phyloP scores from a whole-genome alignment of 1,140 invertebrate genomes.

The Danaus melanippus region DNA sequence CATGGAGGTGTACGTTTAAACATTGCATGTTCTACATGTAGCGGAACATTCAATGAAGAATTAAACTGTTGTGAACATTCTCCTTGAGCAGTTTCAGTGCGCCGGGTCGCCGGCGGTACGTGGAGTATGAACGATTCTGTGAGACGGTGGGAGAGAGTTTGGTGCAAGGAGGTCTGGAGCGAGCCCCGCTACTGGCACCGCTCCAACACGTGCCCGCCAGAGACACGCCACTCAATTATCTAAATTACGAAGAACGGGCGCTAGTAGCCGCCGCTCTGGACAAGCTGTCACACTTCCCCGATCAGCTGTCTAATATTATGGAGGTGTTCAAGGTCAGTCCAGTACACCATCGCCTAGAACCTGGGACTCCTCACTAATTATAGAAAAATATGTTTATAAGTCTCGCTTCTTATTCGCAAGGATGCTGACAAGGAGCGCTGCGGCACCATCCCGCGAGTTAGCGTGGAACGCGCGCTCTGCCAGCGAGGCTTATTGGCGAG shows the following conservation, averaged over 20 bases:
- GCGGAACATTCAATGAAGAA: not conserved
- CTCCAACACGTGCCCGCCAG: constrained; percentile 75
- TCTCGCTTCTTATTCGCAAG: constrained; percentile 46
- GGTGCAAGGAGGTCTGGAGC: constrained; percentile 74
- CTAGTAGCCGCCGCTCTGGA: constrained; percentile 74
- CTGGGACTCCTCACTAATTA: no score
- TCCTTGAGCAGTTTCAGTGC: constrained; percentile 72
- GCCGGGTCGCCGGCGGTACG: constrained; percentile 66
- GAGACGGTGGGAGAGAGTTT: constrained; percentile 77
- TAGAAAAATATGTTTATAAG: not conserved
- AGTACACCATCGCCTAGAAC: constrained; percentile 1
- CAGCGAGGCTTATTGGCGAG: constrained; percentile 74
- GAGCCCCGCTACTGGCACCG: constrained; percentile 75
- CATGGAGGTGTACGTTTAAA: constrained; percentile 72
- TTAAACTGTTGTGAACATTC: not conserved
- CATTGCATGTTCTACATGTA: not conserved
- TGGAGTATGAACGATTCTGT: constrained; percentile 78
- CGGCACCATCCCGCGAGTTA: constrained; percentile 74
- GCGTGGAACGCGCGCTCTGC: constrained; percentile 75
- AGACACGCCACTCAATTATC: constrained; percentile 75
- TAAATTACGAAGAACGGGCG: constrained; percentile 79
- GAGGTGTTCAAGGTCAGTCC: constrained; percentile 69
- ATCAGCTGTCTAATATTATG: constrained; percentile 76
- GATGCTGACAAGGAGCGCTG: constrained; percentile 77
- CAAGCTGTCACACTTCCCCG: constrained; percentile 75